A percentile compares a stretch with the other conserved stretches of the same genome.
Evolutionary conservation across 2,797 vertebrate genomes (phyloP).

Genomic region (Crocidura indochinensis): DNA sequence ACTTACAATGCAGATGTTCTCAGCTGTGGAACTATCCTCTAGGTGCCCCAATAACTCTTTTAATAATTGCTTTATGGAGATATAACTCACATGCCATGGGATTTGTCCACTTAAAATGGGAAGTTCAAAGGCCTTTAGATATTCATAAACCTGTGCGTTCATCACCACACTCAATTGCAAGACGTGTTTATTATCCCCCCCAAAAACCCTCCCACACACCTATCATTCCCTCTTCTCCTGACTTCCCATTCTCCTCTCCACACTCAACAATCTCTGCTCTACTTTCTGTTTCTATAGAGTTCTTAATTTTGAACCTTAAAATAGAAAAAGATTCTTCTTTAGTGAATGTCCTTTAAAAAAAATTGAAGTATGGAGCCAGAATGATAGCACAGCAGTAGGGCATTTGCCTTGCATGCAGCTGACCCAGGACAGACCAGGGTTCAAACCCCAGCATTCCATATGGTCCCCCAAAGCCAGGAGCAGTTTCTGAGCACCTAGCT

Average conservation of each 20-base stretch:
- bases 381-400: no score
- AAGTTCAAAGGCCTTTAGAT: background rate
- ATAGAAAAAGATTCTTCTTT: background rate
- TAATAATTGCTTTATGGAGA: slow-evolving; percentile 13
- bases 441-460: no score
- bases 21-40: background rate
- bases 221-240: background rate
- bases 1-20: no score
- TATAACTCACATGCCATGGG: background rate
- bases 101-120: background rate
- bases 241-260: no score
- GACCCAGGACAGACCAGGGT: no score
- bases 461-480: no score
- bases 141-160: background rate
- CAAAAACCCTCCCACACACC: background rate
- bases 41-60: background rate
- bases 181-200: background rate
- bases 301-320: background rate
- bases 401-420: no score
- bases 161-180: background rate
- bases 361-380: no score
- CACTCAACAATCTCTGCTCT: background rate
- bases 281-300: background rate
- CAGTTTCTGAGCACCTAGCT: no score
- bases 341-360: background rate